Conservation (phyloP, 2,888 invertebrate species). For the Tachina grossa region DNA sequence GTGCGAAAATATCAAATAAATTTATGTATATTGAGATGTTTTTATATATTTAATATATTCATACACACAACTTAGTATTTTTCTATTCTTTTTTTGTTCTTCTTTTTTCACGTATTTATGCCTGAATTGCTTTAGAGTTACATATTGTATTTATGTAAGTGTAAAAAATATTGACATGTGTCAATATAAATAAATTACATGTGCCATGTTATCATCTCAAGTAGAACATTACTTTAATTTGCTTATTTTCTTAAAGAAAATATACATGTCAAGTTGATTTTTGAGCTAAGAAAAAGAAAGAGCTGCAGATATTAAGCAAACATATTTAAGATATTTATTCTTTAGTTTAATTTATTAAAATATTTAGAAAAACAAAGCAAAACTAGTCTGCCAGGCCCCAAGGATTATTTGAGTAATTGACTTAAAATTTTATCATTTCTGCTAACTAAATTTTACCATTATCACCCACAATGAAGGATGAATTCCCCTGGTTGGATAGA, state of each 20-base stretch:
- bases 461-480: no score
- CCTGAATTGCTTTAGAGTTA: background rate
- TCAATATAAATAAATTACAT: conserved; percentile 58
- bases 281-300: background rate
- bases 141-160: background rate
- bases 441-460: no score
- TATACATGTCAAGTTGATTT: background rate
- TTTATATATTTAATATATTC: conserved; percentile 10
- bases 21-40: background rate
- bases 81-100: no score
- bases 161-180: conserved; percentile 41
- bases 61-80: background rate
- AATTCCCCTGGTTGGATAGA: no score
- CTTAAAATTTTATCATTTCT: no score
- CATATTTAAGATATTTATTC: background rate
- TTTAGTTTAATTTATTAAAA: no score
- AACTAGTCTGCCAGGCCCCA: no score
- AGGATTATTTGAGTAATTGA: no score
- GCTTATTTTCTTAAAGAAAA: background rate
- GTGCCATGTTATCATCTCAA: conserved; percentile 51
- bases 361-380: no score
- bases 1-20: background rate
- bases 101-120: background rate
- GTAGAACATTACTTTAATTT: conserved; percentile 2
- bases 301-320: no score